Evolutionary conservation across 2,888 invertebrate species (phyloP).

Genomic region (Neoascia interrupta): DNA sequence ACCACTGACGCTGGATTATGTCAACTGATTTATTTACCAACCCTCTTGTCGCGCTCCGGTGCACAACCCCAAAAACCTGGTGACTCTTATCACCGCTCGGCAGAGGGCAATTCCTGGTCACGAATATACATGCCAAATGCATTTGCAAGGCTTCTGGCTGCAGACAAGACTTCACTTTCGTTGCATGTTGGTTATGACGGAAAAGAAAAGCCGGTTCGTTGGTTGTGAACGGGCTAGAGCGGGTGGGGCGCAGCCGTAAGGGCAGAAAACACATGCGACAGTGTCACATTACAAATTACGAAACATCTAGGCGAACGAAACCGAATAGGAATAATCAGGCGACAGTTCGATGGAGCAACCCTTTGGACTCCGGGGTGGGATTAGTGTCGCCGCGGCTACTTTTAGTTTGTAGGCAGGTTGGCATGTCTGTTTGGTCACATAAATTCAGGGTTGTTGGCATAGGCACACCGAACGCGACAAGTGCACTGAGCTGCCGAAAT

Average conservation of each 20-base stretch:
- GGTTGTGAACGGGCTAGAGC: conserved; percentile 11
- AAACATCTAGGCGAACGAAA: conserved; percentile 49
- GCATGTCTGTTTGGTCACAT: no score
- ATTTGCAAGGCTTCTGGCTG: conserved; percentile 55
- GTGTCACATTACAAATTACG: conserved; percentile 54
- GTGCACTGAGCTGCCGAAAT: conserved; percentile 35
- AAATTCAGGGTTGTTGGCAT: no score
- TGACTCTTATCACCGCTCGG: conserved; percentile 59
- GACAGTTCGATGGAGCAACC: conserved; percentile 54
- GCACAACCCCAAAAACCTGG: conserved; percentile 55
- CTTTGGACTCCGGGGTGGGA: conserved; percentile 54
- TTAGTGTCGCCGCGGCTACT: conserved; percentile 45
- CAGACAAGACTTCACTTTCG: conserved; percentile 54
- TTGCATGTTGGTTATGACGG: conserved; percentile 37
- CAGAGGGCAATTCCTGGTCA: conserved; percentile 47
- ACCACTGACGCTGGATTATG: conserved; percentile 66
- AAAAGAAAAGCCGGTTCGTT: conserved; percentile 22
- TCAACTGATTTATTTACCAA: conserved; percentile 66
- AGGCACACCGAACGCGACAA: no score
- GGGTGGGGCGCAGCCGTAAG: neutral
- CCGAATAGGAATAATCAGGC: conserved; percentile 49
- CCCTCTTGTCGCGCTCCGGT: conserved; percentile 11
- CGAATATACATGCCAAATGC: conserved; percentile 44
- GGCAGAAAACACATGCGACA: conserved; percentile 28
- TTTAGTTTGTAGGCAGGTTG: neutral